Conservation (phyloP, 2,797 vertebrate species). For the Pelobates cultripes region DNA sequence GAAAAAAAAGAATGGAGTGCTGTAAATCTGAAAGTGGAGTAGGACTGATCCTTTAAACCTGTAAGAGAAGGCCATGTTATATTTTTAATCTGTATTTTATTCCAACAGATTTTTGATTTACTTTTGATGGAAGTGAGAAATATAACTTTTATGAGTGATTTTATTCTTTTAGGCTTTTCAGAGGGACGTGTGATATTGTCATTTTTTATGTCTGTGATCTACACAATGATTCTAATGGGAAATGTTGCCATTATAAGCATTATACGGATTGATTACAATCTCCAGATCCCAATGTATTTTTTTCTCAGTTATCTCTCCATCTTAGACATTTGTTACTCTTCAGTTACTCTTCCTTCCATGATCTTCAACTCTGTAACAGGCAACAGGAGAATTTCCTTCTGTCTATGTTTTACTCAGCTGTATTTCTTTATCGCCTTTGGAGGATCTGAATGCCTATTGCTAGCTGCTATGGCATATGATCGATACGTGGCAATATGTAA, state of each 20-base stretch:
- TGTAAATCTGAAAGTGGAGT: too few relatives aligned
- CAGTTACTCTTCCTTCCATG: slow-evolving; percentile 62
- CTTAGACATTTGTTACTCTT: slow-evolving; percentile 61
- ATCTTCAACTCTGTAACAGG: slow-evolving; percentile 51
- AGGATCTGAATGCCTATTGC: slow-evolving; percentile 57
- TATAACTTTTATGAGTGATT: neutral
- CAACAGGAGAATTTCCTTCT: slow-evolving; percentile 59
- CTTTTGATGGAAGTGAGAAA: slow-evolving; percentile 3
- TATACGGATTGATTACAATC: slow-evolving; percentile 6
- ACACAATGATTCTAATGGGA: slow-evolving; percentile 36
- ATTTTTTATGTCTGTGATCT: slow-evolving; percentile 53
- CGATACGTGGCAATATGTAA: slow-evolving; percentile 52
- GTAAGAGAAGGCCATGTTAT: too few relatives aligned
- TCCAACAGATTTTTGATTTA: neutral
- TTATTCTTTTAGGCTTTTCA: neutral
- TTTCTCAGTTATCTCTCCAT: slow-evolving; percentile 62
- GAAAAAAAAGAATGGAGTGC: too few relatives aligned
- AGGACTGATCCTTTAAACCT: too few relatives aligned
- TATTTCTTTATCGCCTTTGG: slow-evolving; percentile 64
- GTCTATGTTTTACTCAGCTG: slow-evolving; percentile 58
- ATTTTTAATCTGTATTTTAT: neutral
- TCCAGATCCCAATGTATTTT: slow-evolving; percentile 55
- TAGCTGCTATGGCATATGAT: slow-evolving; percentile 62
- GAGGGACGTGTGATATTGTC: neutral
- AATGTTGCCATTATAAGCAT: slow-evolving; percentile 54